A percentile compares a stretch with the other conserved stretches of the same genome.
phyloP scores from a whole-genome alignment of 2,888 invertebrate genomes.

The Tetramorium bicarinatum region DNA sequence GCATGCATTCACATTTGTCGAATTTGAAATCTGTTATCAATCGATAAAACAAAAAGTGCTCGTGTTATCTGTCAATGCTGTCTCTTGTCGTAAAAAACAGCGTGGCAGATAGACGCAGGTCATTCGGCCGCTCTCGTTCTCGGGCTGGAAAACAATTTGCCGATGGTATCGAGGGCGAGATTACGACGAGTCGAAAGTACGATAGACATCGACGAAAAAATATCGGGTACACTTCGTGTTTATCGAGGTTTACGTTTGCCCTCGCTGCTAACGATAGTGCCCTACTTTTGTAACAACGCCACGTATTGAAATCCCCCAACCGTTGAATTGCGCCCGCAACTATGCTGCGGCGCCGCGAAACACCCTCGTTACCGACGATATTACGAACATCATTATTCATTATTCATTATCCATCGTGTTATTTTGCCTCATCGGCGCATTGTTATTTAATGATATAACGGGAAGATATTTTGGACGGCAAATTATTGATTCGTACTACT shows the following conservation, averaged over 20 bases:
- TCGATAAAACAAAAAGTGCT: background rate
- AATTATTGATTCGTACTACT: background rate
- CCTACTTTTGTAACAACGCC: slow-evolving; percentile 40
- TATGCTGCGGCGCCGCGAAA: background rate
- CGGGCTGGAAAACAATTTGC: slow-evolving; percentile 60
- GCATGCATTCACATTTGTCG: background rate
- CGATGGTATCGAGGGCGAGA: slow-evolving; percentile 56
- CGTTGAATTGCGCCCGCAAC: slow-evolving; percentile 21
- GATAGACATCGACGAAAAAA: slow-evolving; percentile 58
- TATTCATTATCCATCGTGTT: slow-evolving; percentile 31
- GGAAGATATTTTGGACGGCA: background rate
- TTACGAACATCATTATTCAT: slow-evolving; percentile 17
- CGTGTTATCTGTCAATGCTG: background rate
- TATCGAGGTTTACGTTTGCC: slow-evolving; percentile 60
- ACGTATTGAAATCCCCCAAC: slow-evolving; percentile 18
- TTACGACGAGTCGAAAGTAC: slow-evolving; percentile 57
- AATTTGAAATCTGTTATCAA: background rate
- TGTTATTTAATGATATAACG: slow-evolving; percentile 20
- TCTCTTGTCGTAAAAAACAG: background rate
- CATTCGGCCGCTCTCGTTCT: background rate
- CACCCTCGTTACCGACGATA: slow-evolving; percentile 4
- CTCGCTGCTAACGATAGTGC: slow-evolving; percentile 36
- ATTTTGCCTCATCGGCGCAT: slow-evolving; percentile 4
- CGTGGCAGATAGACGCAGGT: background rate
- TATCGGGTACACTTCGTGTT: slow-evolving; percentile 47